phyloP scores from a whole-genome alignment of 2,113 vertebrate species.

The Chiloscyllium plagiosum region DNA sequence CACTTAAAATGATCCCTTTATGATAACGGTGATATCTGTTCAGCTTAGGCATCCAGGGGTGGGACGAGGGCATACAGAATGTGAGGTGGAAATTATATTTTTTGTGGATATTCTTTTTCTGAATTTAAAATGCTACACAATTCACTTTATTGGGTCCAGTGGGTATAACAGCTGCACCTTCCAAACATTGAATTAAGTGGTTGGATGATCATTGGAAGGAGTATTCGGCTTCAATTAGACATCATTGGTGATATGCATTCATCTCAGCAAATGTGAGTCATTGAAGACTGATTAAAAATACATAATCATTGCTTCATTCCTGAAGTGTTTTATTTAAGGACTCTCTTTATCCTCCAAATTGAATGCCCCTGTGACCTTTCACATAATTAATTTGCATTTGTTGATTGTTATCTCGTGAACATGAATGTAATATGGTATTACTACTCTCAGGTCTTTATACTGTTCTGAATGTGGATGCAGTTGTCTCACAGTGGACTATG shows the following conservation, averaged over 20 bases:
- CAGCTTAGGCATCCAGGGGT: neutral
- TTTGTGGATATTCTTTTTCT: neutral
- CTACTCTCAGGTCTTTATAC: neutral
- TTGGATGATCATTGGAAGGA: neutral
- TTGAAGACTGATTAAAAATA: neutral
- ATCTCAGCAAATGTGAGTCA: slow-evolving; percentile 4
- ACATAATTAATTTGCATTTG: slow-evolving; percentile 34
- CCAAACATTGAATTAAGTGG: neutral
- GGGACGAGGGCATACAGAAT: neutral
- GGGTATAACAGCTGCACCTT: neutral
- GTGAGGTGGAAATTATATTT: neutral
- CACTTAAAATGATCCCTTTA: neutral
- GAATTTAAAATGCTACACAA: neutral
- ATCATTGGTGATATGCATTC: slow-evolving; percentile 21
- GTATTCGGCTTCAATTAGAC: slow-evolving; percentile 17
- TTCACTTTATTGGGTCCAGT: neutral
- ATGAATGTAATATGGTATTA: neutral
- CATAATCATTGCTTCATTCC: slow-evolving; percentile 25
- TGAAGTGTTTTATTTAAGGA: slow-evolving; percentile 21
- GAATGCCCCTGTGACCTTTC: slow-evolving; percentile 23
- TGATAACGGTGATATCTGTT: neutral
- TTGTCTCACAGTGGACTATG: neutral
- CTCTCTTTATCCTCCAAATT: slow-evolving; percentile 33
- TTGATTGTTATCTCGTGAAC: slow-evolving; percentile 15
- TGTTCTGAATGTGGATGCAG: neutral